Percentiles rank a stretch among this genome's conserved stretches.
Conservation (phyloP, 2,888 invertebrate species). For the Quadroppia sp. region DNA sequence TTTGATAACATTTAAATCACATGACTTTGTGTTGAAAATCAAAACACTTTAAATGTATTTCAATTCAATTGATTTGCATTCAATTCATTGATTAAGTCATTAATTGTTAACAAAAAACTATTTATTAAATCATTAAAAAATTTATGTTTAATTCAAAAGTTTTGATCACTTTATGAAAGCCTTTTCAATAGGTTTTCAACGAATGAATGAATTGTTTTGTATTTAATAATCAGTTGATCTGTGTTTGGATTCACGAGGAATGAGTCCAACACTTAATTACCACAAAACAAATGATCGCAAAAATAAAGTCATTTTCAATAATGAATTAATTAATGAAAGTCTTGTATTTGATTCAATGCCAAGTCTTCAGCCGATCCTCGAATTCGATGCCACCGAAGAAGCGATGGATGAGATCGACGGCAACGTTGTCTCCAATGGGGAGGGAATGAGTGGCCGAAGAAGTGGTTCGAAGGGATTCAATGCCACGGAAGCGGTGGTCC, state of each 20-base stretch:
- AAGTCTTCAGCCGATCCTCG: slow-evolving; percentile 11
- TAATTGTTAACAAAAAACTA: too few relatives aligned
- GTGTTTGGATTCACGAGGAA: not conserved
- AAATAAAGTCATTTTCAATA: not conserved
- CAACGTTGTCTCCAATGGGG: not conserved
- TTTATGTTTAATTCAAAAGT: too few relatives aligned
- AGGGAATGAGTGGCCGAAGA: not conserved
- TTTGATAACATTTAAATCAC: too few relatives aligned
- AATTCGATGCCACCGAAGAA: slow-evolving; percentile 8
- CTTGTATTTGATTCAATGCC: slow-evolving; percentile 20
- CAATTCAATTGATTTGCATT: too few relatives aligned
- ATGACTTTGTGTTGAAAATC: too few relatives aligned
- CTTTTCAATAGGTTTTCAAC: too few relatives aligned
- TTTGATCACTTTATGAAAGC: too few relatives aligned
- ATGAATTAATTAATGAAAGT: slow-evolving; percentile 1
- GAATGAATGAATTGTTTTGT: too few relatives aligned
- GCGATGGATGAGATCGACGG: not conserved
- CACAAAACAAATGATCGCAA: not conserved
- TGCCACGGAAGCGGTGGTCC: slow-evolving; percentile 12
- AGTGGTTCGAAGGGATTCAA: not conserved
- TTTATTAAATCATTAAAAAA: too few relatives aligned
- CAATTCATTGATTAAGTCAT: too few relatives aligned
- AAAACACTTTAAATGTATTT: too few relatives aligned
- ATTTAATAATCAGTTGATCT: not conserved
- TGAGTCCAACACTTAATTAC: slow-evolving; percentile 10